phyloP scores from a whole-genome alignment of 2,888 invertebrate species.

The Agrochola litura region DNA sequence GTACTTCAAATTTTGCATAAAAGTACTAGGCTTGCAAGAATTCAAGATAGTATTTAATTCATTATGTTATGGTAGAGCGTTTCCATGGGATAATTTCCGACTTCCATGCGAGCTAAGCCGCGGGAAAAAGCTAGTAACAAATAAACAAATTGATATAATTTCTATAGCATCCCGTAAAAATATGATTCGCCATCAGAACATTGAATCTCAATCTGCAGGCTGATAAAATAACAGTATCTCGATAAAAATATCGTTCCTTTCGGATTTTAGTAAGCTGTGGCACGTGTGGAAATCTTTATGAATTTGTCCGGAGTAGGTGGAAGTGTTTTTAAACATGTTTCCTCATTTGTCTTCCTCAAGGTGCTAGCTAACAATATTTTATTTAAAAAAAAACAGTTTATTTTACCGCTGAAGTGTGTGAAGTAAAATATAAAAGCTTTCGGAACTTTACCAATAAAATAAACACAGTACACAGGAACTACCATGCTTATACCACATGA shows the following conservation, averaged over 20 bases:
- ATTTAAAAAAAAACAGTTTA: not conserved
- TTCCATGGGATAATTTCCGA: no score
- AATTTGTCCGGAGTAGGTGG: not conserved
- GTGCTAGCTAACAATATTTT: not conserved
- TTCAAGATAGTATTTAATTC: no score
- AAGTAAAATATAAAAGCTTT: not conserved
- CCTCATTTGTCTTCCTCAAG: not conserved
- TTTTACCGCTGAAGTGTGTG: not conserved
- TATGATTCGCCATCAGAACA: conserved; percentile 29
- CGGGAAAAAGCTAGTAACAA: no score
- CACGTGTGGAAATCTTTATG: conserved; percentile 32
- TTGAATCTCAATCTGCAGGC: conserved; percentile 31
- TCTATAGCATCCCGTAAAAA: conserved; percentile 21
- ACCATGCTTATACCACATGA: not conserved
- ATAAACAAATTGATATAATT: not conserved
- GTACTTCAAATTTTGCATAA: no score
- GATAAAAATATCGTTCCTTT: conserved; percentile 32
- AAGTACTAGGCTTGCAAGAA: no score
- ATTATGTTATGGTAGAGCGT: no score
- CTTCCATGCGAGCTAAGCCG: no score
- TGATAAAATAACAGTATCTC: conserved; percentile 20
- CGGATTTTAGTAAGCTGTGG: conserved; percentile 26
- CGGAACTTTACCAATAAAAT: conserved; percentile 28
- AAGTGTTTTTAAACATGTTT: conserved; percentile 18
- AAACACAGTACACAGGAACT: conserved; percentile 8